Conservation (phyloP, 2,797 vertebrate genomes). For the Euthynnus affinis region DNA sequence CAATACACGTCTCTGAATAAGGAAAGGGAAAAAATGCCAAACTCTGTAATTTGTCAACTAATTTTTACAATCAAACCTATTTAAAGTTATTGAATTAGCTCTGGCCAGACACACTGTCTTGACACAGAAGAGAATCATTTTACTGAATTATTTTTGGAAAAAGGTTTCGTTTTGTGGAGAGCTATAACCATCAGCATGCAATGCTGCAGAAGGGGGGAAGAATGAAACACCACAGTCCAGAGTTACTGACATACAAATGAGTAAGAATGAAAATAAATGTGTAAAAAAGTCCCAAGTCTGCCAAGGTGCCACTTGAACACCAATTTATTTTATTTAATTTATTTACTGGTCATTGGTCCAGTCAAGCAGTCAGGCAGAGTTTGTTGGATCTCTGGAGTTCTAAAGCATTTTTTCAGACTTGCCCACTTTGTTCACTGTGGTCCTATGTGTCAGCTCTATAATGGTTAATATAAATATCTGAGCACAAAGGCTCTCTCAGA, state of each 20-base stretch:
- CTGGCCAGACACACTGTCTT: constrained; percentile 82
- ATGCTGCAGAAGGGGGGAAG: constrained; percentile 22
- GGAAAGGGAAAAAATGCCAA: constrained; percentile 38
- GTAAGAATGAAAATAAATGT: constrained; percentile 16
- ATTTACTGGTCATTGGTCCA: not conserved
- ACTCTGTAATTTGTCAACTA: constrained; percentile 58
- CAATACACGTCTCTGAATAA: constrained; percentile 30
- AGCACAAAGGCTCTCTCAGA: constrained; percentile 47
- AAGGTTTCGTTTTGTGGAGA: constrained; percentile 61
- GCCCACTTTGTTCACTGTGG: constrained; percentile 30
- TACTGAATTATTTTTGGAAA: constrained; percentile 72
- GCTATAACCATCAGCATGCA: constrained; percentile 57
- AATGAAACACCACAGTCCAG: constrained; percentile 23
- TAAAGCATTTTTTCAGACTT: constrained; percentile 24
- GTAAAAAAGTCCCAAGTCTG: constrained; percentile 2
- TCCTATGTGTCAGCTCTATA: constrained; percentile 44
- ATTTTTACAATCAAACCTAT: constrained; percentile 63
- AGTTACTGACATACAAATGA: constrained; percentile 21
- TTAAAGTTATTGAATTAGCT: constrained; percentile 72
- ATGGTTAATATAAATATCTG: constrained; percentile 51
- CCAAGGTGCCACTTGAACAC: constrained; percentile 31
- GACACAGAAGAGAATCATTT: constrained; percentile 72
- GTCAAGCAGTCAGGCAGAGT: constrained; percentile 24
- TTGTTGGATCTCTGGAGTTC: constrained; percentile 15
- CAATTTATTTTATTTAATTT: constrained; percentile 30